Percentiles rank a stretch among this genome's conserved stretches.
These are phyloP conservation scores for Crypturellus tataupa DNA, from an alignment of 2,797 vertebrate genomes.

Conservation along the genomic window DNA sequence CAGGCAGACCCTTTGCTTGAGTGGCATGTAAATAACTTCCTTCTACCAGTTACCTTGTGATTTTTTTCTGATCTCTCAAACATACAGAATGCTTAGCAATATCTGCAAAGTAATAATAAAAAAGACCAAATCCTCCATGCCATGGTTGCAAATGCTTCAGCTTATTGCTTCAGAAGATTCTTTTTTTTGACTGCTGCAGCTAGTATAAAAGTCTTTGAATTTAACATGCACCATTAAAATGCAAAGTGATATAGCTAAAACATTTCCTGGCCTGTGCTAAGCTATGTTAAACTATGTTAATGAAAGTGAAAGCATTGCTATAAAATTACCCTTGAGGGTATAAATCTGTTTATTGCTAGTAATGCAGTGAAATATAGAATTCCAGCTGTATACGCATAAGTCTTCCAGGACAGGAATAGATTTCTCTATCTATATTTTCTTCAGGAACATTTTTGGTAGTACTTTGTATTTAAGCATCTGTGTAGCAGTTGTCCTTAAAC, in stretches of 20 bases:
- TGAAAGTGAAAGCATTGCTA: not conserved
- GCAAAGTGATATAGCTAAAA: not conserved
- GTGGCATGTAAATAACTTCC: not conserved
- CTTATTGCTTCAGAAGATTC: not conserved
- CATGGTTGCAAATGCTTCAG: not conserved
- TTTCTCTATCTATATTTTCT: not conserved
- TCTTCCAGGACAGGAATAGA: fast-evolving
- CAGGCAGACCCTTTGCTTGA: not conserved
- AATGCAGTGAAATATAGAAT: not conserved
- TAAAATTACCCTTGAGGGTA: not conserved
- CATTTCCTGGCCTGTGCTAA: not conserved
- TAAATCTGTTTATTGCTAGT: not conserved
- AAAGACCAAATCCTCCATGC: not conserved
- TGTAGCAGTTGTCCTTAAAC: not conserved
- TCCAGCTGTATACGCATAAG: not conserved
- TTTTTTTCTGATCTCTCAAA: not conserved
- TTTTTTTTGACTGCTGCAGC: not conserved
- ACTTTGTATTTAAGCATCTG: not conserved
- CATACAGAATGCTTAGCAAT: not conserved
- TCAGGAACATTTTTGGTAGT: not conserved
- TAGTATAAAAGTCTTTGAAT: not conserved
- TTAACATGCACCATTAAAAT: not conserved
- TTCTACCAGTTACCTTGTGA: not conserved
- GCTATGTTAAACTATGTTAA: not conserved
- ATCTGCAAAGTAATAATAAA: not conserved